Evolutionary conservation across 2,888 invertebrate species (phyloP), one percentile per base, ranked within the genome.

Genomic region (Cantharis lateralis): DNA sequence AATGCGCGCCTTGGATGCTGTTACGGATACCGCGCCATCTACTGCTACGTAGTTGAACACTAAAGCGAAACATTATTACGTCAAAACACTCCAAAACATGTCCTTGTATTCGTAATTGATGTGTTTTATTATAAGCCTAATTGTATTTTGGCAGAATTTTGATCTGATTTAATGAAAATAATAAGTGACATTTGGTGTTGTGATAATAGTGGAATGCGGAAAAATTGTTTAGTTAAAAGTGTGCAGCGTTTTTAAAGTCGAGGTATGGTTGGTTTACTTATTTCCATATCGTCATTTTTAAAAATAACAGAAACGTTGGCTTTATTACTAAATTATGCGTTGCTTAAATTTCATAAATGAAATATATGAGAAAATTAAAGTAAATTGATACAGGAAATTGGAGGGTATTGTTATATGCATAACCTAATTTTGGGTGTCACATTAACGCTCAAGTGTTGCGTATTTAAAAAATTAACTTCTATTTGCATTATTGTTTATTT

Each of bases 1-100:
- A 24, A 24, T 24, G 24, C 24, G 5, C 20, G 24, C 24, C 24
- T 5, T 24, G 24, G 9, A 7, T 24, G 24, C 9, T 9, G 24
- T 24, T 24, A 9, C 24, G 24, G 24, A 24, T 32, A 32, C 0
- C 0, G 13, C 32, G 32, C 32, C 32, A 32, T 32, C 32, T 32
- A 5, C 32, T 32, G 32, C 13, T 32, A 5, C 13, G 3, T 13
- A 5, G 32, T 32, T 32, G 13, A 32, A 32, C 13, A 32, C 13
- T 1, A 32, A 32, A 32, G 32, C 32, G 32, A 32, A 32, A 32
- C 32, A 32, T 32, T 32, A 32, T 79, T 82, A 81, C 82, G 81
- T 82, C 80, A 81, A 81, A 80, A 75, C 79, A 74, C 68, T 81
- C 79, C 16, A 78, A 81, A 81, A 81, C 81, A 82, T 80, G 81